These are phyloP conservation scores for Penaeus monodon DNA, from an alignment of 2,888 invertebrate species.

Conservation along the genomic window DNA sequence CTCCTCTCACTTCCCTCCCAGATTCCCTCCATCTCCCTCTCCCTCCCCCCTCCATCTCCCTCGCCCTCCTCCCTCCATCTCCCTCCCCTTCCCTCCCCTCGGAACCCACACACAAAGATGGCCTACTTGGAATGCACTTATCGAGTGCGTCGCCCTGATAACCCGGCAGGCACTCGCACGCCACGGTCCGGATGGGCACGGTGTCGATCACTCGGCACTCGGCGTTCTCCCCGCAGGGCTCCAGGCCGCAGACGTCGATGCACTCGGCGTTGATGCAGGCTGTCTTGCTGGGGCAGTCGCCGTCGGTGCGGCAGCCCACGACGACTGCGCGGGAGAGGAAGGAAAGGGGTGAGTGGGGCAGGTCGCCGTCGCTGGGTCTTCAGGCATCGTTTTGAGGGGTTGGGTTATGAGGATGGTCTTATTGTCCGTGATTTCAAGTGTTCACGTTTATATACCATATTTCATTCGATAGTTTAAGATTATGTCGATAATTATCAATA, in stretches of 20 bases:
- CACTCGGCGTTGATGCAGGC: conserved; percentile 88
- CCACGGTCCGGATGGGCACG: conserved; percentile 87
- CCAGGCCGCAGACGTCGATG: conserved; percentile 84
- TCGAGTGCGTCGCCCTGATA: conserved; percentile 89
- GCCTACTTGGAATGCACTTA: conserved; percentile 84
- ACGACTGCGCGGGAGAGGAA: conserved; percentile 65
- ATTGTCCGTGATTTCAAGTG: no score
- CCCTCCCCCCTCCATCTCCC: not conserved
- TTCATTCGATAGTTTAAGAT: not conserved
- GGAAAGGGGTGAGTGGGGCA: not conserved
- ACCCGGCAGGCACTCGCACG: conserved; percentile 90
- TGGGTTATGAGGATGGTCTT: no score
- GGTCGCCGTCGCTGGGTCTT: not conserved
- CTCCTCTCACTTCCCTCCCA: no score
- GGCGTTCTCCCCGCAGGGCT: conserved; percentile 85
- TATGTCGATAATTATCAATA: not conserved
- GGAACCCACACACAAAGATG: not conserved
- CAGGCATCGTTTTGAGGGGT: conserved; percentile 6
- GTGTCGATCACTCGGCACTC: conserved; percentile 87
- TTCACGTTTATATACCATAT: no score
- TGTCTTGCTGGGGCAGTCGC: conserved; percentile 83
- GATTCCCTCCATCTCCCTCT: no score
- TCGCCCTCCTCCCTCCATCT: no score
- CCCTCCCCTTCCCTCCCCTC: not conserved
- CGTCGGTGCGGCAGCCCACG: conserved; percentile 82